These are phyloP conservation scores for Drosophila serrata DNA, from an alignment of 1,140 invertebrate species.

Conservation along the genomic window DNA sequence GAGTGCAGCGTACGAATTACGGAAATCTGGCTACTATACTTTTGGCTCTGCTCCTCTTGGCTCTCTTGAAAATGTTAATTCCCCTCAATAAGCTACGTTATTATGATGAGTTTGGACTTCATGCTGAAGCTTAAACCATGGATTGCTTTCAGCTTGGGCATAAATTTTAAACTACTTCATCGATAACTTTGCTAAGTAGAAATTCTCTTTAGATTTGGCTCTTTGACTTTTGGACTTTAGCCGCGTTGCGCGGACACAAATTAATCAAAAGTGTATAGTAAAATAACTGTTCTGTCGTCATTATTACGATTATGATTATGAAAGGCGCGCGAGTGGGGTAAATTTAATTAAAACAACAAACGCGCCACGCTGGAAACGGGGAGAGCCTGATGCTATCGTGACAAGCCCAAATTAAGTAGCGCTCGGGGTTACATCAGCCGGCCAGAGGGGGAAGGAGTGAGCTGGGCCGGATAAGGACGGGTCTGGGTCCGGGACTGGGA, in stretches of 20 bases:
- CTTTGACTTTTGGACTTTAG: conserved; percentile 15
- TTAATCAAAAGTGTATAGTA: conserved; percentile 33
- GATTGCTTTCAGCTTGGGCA: background rate
- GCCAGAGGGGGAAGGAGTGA: conserved; percentile 12
- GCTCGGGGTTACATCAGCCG: conserved; percentile 70
- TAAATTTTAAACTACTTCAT: conserved; percentile 1
- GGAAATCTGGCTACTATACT: background rate
- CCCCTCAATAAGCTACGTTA: background rate
- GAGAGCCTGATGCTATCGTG: conserved; percentile 71
- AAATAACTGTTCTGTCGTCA: conserved; percentile 54
- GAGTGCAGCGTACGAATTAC: background rate
- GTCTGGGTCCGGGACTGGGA: background rate
- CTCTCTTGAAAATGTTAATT: background rate
- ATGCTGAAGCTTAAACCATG: background rate
- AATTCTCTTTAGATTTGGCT: background rate
- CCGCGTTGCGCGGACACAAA: conserved; percentile 1
- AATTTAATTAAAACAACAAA: conserved; percentile 79
- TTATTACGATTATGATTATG: conserved; percentile 55
- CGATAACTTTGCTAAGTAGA: background rate
- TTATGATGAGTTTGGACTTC: background rate
- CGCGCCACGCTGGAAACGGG: conserved; percentile 38
- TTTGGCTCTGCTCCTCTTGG: background rate
- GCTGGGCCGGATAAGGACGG: background rate
- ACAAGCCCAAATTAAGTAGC: conserved; percentile 78
- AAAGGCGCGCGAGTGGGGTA: conserved; percentile 28